Conservation (phyloP, 2,888 invertebrate species). For the Netelia fuscicornis region DNA sequence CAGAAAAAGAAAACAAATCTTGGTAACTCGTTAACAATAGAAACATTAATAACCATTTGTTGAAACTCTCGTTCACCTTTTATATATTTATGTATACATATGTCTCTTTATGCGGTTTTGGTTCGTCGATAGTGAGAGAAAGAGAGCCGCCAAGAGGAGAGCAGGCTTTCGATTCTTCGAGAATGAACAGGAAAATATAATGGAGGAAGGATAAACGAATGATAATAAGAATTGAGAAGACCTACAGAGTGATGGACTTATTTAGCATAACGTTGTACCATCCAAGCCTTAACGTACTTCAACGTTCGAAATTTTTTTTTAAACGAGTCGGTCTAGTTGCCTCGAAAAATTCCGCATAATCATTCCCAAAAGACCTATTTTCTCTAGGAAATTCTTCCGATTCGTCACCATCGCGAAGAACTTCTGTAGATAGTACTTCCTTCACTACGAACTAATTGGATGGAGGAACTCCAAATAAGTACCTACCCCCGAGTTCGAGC, state of each 20-base stretch:
- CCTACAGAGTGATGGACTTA: neutral
- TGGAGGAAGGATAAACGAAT: constrained; percentile 19
- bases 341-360: no score
- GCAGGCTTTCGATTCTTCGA: constrained; percentile 34
- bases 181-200: constrained; percentile 42
- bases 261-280: no score
- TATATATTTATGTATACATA: neutral
- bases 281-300: no score
- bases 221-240: constrained; percentile 51
- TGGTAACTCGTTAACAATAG: neutral
- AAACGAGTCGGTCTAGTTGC: no score
- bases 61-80: constrained; percentile 11
- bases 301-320: no score
- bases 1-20: neutral
- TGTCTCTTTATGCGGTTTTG: neutral
- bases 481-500: no score
- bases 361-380: no score
- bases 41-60: constrained; percentile 28
- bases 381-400: no score
- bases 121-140: constrained; percentile 33
- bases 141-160: constrained; percentile 20
- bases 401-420: no score
- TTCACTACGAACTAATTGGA: no score
- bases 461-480: no score
- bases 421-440: no score